Evolutionary conservation across 2,113 vertebrate species (phyloP).

Genomic region (Rafetus swinhoei): DNA sequence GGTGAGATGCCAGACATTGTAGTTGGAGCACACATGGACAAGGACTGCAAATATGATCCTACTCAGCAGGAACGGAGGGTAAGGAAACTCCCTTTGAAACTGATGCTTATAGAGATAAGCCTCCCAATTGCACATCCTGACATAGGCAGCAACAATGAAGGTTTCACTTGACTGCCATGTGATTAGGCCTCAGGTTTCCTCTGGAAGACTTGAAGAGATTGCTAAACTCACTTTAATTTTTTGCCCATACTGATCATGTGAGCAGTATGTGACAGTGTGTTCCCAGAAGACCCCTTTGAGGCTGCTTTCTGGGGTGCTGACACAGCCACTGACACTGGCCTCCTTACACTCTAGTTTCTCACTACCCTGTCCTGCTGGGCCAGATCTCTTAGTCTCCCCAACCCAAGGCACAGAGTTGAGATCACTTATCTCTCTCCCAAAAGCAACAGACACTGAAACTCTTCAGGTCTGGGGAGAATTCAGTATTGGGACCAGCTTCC

Average conservation of each 20-base stretch:
- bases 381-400: too few species aligned
- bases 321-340: too few species aligned
- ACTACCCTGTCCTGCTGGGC: too few species aligned
- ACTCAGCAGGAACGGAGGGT: slow-evolving; percentile 87
- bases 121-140: neutral
- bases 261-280: neutral
- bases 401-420: too few species aligned
- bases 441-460: too few species aligned
- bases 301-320: too few species aligned
- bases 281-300: too few species aligned
- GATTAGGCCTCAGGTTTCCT: neutral
- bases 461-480: too few species aligned
- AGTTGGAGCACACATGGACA: slow-evolving; percentile 92
- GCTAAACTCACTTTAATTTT: neutral
- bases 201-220: neutral
- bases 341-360: too few species aligned
- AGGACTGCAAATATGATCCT: slow-evolving; percentile 85
- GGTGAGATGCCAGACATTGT: slow-evolving; percentile 90
- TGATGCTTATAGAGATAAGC: neutral
- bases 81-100: neutral
- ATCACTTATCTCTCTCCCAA: too few species aligned
- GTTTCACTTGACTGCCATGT: neutral
- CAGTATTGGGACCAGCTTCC: too few species aligned
- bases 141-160: neutral
- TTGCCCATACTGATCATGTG: neutral